Conservation (phyloP, 1,140 invertebrate genomes). For the Lysiphlebus fabarum region DNA sequence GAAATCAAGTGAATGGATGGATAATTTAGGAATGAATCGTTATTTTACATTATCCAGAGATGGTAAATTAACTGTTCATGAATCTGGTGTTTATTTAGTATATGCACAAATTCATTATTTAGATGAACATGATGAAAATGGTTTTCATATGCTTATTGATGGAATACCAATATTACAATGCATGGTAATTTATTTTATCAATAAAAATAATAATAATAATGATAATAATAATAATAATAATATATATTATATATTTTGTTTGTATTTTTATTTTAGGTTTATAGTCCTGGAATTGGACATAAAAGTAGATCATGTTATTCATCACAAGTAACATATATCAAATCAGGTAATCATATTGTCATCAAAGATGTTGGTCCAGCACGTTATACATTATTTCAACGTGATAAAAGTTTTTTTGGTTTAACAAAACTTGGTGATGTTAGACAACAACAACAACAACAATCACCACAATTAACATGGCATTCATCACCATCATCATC, state of each 20-base stretch:
- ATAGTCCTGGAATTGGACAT: constrained; percentile 37
- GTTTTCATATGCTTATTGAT: constrained; percentile 61
- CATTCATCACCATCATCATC: no score
- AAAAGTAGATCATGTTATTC: constrained; percentile 67
- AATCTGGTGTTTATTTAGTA: constrained; percentile 63
- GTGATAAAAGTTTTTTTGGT: constrained; percentile 77
- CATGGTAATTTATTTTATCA: constrained; percentile 49
- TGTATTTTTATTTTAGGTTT: constrained; percentile 39
- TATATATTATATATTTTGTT: no score
- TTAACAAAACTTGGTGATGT: constrained; percentile 68
- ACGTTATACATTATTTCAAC: constrained; percentile 67
- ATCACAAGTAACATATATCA: constrained; percentile 63
- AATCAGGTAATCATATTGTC: constrained; percentile 62
- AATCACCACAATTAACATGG: constrained; percentile 11
- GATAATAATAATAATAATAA: no score
- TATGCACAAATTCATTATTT: constrained; percentile 68
- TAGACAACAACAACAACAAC: constrained; percentile 34
- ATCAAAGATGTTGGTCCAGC: constrained; percentile 66
- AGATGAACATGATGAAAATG: constrained; percentile 64
- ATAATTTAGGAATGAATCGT: constrained; percentile 43
- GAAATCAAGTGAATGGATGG: constrained; percentile 54
- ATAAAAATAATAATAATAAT: no score
- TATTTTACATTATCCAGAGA: constrained; percentile 44
- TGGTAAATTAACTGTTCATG: constrained; percentile 58
- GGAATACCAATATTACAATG: constrained; percentile 59